Evolutionary conservation across 2,888 invertebrate species (phyloP).

Genomic region (Agrotis segetum): DNA sequence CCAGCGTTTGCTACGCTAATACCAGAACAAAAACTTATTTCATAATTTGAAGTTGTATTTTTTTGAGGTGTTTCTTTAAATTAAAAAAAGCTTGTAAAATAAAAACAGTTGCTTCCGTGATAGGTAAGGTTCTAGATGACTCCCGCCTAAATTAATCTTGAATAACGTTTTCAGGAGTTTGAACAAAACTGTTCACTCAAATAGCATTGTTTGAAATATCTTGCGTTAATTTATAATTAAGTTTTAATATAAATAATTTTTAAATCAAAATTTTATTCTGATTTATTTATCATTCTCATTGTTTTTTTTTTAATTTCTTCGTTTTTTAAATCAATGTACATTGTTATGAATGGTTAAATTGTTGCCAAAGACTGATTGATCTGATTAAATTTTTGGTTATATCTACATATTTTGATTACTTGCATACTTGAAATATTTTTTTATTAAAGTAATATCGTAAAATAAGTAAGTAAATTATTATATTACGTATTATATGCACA

Average conservation of each 20-base stretch:
- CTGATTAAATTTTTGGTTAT: background rate
- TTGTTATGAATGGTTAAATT: background rate
- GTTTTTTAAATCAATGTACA: background rate
- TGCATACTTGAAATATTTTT: background rate
- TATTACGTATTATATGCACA: background rate
- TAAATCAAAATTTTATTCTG: too few species aligned
- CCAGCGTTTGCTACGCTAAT: background rate
- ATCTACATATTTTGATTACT: background rate
- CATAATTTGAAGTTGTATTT: background rate
- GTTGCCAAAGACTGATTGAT: background rate
- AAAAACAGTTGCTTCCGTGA: background rate
- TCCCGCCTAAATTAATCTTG: background rate
- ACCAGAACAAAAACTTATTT: background rate
- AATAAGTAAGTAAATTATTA: constrained; percentile 1
- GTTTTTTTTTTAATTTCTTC: background rate
- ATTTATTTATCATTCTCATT: too few species aligned
- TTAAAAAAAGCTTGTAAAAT: too few species aligned
- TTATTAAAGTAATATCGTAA: constrained; percentile 2
- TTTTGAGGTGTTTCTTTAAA: background rate
- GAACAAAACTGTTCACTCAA: background rate
- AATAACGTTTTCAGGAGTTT: background rate
- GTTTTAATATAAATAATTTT: too few species aligned
- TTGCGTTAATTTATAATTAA: too few species aligned
- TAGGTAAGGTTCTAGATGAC: background rate
- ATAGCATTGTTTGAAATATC: background rate